Evolutionary conservation across 2,888 invertebrate genomes (phyloP).

Genomic region (Cerastis leucographa): DNA sequence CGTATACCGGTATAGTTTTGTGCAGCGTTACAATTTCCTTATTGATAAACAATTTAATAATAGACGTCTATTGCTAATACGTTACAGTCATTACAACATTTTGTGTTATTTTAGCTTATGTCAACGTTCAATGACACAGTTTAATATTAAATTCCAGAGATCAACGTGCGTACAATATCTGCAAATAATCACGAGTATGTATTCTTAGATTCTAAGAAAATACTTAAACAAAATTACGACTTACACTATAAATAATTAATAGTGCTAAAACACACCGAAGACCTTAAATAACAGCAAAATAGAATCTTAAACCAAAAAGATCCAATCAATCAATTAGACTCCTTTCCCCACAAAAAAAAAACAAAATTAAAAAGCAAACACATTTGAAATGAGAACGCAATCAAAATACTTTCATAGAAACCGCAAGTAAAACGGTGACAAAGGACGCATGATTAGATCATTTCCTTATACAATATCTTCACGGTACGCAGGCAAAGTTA

Average conservation of each 20-base stretch:
- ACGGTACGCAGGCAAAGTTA: constrained; percentile 74
- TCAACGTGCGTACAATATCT: constrained; percentile 25
- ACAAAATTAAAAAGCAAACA: background rate
- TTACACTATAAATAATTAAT: constrained; percentile 2
- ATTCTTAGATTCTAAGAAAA: constrained; percentile 18
- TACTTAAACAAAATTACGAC: constrained; percentile 27
- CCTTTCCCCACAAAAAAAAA: background rate
- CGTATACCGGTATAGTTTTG: constrained; percentile 57
- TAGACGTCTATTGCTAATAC: constrained; percentile 18
- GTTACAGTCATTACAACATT: constrained; percentile 3
- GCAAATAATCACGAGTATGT: background rate
- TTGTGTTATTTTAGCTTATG: constrained; percentile 8
- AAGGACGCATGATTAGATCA: constrained; percentile 63
- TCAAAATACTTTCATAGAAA: constrained; percentile 25
- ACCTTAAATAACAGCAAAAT: no score
- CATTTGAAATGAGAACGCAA: constrained; percentile 26
- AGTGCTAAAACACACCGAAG: background rate
- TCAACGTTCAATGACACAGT: constrained; percentile 47
- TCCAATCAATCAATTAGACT: background rate
- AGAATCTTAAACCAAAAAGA: constrained; percentile 1
- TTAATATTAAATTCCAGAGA: constrained; percentile 27
- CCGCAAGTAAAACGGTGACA: constrained; percentile 26
- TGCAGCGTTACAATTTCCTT: constrained; percentile 59
- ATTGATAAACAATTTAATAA: constrained; percentile 57
- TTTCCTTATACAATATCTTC: constrained; percentile 72